Base-by-base conservation (phyloP, 2,888 invertebrate genomes). In the Agrochola lychnidis region DNA sequence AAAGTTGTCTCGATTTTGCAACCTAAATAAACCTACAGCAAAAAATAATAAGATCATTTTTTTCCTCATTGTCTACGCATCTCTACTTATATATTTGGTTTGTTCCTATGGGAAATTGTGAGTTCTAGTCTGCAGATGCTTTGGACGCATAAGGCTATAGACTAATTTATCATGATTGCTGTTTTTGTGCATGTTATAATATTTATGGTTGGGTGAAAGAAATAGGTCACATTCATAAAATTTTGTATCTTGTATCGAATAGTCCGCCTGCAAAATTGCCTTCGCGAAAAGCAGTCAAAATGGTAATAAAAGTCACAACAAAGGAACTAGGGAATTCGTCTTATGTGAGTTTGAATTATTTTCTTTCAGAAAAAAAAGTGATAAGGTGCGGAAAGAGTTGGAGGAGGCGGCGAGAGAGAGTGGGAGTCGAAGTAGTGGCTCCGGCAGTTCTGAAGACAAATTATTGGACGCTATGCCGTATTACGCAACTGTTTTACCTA, bases 341-440 rank as follows among this genome's bases (percentile, higher is more conserved):
- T 81, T 82, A 85, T 84, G 69, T 73, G 61, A 68, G 66, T 69
- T 63, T 57, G 42, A 71, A 73, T 63, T 78, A 36, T 79, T 81
- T 86, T 81, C 76, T 97, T 97, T 68, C 97, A 99, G 99, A 95
- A 98, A 98, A 97, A 98, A 98, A 92, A 98, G 98, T 93, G 98
- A 98, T 86, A 98, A 98, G 94, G 97, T 99, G 93, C 98, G 98
- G 91, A 98, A 98, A 93, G 99, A 99, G 90, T 95, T 99, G 68
- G 99, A 99, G 94, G 99, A 99, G 92, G 99, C 99, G 36, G 99
- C 98, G 0, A 96, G 97, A 84, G 98, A 98, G 91, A 98, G 98
- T 2, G 93, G 96, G 51, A 94, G 95, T 82, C 90, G 95, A 66
- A 94, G 95, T 87, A 96, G 95, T 76, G 95, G 94, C 57, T 96